A percentile compares a stretch with the other conserved stretches of the same genome.
These are phyloP conservation scores for Mus caroli DNA, from an alignment of 2,797 vertebrate genomes.

Conservation along the genomic window DNA sequence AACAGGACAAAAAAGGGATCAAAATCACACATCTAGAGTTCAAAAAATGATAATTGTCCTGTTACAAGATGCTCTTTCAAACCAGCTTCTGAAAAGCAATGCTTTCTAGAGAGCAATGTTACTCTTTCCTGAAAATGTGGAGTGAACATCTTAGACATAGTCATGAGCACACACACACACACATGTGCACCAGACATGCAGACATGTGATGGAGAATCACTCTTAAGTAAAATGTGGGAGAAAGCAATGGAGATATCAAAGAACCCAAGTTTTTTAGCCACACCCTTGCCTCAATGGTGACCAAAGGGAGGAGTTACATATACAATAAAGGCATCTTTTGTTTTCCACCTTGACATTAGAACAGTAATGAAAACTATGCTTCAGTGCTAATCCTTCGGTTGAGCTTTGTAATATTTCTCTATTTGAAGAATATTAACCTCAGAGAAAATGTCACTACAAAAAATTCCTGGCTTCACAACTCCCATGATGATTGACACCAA, in stretches of 20 bases:
- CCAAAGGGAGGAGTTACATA: background rate
- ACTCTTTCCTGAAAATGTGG: background rate
- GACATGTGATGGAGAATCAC: background rate
- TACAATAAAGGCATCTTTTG: background rate
- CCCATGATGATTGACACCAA: constrained; percentile 58
- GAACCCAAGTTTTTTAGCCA: background rate
- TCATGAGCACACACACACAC: too few relatives aligned
- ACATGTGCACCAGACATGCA: background rate
- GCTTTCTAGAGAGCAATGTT: background rate
- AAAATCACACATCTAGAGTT: constrained; percentile 4
- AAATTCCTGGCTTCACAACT: constrained; percentile 37
- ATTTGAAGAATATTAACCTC: constrained; percentile 60
- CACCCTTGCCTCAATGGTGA: background rate
- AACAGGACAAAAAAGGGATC: background rate
- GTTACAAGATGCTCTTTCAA: background rate
- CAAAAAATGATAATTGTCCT: background rate
- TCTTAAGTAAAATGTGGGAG: background rate
- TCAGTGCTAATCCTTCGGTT: constrained; percentile 24
- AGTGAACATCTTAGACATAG: background rate
- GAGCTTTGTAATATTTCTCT: constrained; percentile 64
- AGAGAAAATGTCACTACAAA: constrained; percentile 52
- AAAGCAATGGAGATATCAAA: background rate
- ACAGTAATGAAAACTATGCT: constrained; percentile 30
- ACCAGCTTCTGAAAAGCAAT: background rate
- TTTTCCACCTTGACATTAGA: constrained; percentile 28